phyloP scores from a whole-genome alignment of 1,140 invertebrate genomes.

The Cyrtorhinus lividipennis region DNA sequence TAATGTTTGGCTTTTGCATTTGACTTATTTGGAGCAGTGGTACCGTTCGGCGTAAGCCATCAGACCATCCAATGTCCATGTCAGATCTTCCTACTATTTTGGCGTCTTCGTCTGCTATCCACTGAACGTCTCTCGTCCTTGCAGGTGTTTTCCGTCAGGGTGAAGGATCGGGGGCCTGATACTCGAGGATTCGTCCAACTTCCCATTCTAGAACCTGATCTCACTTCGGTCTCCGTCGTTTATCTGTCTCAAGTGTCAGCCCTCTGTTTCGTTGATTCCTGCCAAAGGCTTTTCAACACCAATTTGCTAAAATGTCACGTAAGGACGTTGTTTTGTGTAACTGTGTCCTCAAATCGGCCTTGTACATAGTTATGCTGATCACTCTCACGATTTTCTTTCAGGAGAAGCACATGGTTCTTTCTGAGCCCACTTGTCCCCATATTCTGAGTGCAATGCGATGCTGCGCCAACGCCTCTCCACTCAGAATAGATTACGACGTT shows the following conservation, averaged over 20 bases:
- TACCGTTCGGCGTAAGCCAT: too few relatives aligned
- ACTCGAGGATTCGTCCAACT: constrained; percentile 61
- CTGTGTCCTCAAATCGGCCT: too few relatives aligned
- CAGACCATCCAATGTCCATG: too few relatives aligned
- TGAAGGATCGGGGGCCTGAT: constrained; percentile 51
- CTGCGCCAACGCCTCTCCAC: constrained; percentile 43
- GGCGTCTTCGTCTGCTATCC: too few relatives aligned
- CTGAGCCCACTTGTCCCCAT: constrained; percentile 43
- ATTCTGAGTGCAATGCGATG: constrained; percentile 53
- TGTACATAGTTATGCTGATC: too few relatives aligned
- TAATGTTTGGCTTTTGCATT: too few relatives aligned
- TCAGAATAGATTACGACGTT: constrained; percentile 48
- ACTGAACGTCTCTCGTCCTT: too few relatives aligned
- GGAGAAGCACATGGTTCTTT: constrained; percentile 29
- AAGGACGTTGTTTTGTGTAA: constrained; percentile 21
- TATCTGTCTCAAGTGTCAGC: constrained; percentile 37
- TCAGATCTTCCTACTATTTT: too few relatives aligned
- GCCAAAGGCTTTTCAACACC: constrained; percentile 39
- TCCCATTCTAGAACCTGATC: constrained; percentile 35
- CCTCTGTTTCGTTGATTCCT: constrained; percentile 51
- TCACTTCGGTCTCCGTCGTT: constrained; percentile 33
- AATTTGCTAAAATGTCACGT: constrained; percentile 42
- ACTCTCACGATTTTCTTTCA: too few relatives aligned
- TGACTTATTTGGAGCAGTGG: too few relatives aligned
- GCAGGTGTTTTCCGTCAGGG: constrained; percentile 55